Evolutionary conservation across 1,140 invertebrate genomes (phyloP), one percentile per base, ranked within the genome.

Genomic region (Oncopodura yosiiana): DNA sequence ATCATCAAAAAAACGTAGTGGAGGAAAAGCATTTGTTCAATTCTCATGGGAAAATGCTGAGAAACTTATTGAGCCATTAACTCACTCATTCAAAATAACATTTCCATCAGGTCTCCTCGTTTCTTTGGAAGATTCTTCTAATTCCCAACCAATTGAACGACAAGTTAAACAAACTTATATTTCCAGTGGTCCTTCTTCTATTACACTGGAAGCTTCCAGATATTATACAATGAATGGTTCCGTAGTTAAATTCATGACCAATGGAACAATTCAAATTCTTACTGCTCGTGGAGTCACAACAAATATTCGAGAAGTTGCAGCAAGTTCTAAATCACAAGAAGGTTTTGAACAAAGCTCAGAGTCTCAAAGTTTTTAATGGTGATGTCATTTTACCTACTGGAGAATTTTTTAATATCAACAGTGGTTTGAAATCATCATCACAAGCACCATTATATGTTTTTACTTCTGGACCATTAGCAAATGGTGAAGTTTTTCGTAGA

Each of bases 271-370:
- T 32, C 57, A 59, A 46, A 38, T 54, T 23, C 24, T 59, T 4
- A 59, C 46, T 45, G 57, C 57, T 26, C 51, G 57, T 14, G 51
- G 57, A 0, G 41, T 59, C 4, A 59, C 51, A 19, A 59, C 57
- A 2, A 50, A 34, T 8, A 50, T 59, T 32, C 27, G 27, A 14
- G 46, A 59, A 41, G 18, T 59, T 9, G 21, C 32, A 5, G 46
- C 57, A 5, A 16, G 27, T 49, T 34, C 21, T 49, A 49, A 49
- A 42, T 24, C 3, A 18, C 2, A 19, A 24, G 19, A n/a, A 37
- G 3, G 27, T 4, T 3, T 29, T 39, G 11, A 38, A 19, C 19
- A 29, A 16, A 2, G 36, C 37, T 3, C 18, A 21, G 1, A 16
- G 14, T 5, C 34, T 43, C 12, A 59, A 59, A 39, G 46, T 59